Evolutionary conservation across 2,888 invertebrate species (phyloP), one percentile per base, ranked within the genome.

Genomic region (Ferrisia virgata): DNA sequence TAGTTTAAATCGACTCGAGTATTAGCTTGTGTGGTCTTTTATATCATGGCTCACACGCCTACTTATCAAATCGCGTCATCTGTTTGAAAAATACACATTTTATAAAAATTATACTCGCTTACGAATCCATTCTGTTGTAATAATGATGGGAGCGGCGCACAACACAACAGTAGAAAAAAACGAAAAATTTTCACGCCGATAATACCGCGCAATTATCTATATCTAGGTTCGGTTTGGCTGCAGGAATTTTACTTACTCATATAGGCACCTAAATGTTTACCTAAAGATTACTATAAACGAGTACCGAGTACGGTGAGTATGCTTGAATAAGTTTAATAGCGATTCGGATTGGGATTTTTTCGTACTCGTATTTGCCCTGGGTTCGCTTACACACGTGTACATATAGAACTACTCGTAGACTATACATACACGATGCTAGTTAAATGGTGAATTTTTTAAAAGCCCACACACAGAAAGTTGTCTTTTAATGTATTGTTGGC

Each of bases 71-170:
- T 69, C 31, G 69, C 69, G 31, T 69, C 69, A 69, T 69, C 69
- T 69, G 72, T 4, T 76, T 76, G 72, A 76, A 76, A 76, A 76
- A 76, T 76, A 76, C 36, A 76, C 72, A 33, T 76, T 76, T 69
- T 76, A 64, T 31, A 18, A 36, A n/a, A 76, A 76, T 36, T 76
- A 64, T 64, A 28, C 28, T 64, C 64, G 64, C 33, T 36, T 76
- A 18, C 8, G 72, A 36, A 76, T 18, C 36, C 72, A 22, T 22
- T 53, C 22, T 9, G 53, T 4, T 6, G 36, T 36, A 3, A 36
- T 36, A 18, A 53, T 1, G 5, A 31, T 15, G n/a, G 36, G 72
- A 76, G 72, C 15, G 72, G 72, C 25, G n/a, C n/a, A n/a, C n/a
- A n/a, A n/a, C n/a, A n/a, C n/a, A n/a, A n/a, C n/a, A n/a, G n/a